A percentile compares a stretch with the other conserved stretches of the same genome.
Conservation (phyloP, 2,888 invertebrate genomes). For the Sthenelais limicola region DNA sequence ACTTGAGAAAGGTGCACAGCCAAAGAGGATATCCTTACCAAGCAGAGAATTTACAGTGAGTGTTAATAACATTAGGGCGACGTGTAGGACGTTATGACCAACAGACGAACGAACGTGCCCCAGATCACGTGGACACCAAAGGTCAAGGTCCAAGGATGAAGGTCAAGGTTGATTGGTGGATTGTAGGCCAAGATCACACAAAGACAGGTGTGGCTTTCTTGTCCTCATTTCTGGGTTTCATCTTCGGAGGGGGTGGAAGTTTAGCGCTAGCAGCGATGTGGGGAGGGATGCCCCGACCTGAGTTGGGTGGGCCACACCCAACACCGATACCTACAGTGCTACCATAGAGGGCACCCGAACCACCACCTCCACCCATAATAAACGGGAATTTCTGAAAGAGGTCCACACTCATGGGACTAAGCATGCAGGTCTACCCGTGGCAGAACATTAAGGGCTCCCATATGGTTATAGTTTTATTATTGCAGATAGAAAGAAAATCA, state of each 20-base stretch:
- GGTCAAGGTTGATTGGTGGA: conserved; percentile 25
- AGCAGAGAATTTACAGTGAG: too few relatives aligned
- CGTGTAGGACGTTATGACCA: conserved; percentile 21
- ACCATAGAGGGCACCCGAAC: not conserved
- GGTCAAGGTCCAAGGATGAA: conserved; percentile 29
- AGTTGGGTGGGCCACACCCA: conserved; percentile 5
- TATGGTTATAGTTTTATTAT: too few relatives aligned
- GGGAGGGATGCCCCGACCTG: conserved; percentile 27
- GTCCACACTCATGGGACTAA: conserved; percentile 24
- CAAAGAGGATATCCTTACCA: too few relatives aligned
- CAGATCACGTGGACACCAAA: conserved; percentile 10
- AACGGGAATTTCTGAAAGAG: conserved; percentile 40
- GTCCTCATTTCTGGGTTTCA: conserved; percentile 35
- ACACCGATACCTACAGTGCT: not conserved
- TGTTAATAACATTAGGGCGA: too few relatives aligned
- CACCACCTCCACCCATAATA: conserved; percentile 30
- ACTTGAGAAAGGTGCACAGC: too few relatives aligned
- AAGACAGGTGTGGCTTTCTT: conserved; percentile 39
- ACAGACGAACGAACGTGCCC: conserved; percentile 27
- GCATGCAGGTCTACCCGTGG: too few relatives aligned
- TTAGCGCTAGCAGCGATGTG: conserved; percentile 17
- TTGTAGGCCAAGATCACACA: conserved; percentile 38
- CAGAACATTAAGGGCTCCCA: too few relatives aligned
- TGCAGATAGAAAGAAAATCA: too few relatives aligned
- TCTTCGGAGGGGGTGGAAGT: conserved; percentile 27